Percentiles rank a stretch among this genome's conserved stretches.
phyloP scores from a whole-genome alignment of 2,113 vertebrate species.

The Leucoraja erinaceus region DNA sequence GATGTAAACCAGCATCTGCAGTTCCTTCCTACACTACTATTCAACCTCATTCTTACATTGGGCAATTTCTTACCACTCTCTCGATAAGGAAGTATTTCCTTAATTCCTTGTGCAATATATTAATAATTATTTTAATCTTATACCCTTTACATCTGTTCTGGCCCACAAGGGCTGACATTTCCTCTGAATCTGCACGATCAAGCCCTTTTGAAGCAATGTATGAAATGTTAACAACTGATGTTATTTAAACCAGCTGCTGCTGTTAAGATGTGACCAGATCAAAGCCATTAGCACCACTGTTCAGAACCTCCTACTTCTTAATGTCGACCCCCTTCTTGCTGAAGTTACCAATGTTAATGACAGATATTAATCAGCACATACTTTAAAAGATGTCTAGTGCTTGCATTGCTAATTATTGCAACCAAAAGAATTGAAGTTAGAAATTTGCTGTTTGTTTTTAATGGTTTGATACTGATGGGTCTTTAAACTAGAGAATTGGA shows the following conservation, averaged over 20 bases:
- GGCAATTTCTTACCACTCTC: neutral
- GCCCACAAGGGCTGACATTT: too few relatives aligned
- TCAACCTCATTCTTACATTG: too few relatives aligned
- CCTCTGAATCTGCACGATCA: neutral
- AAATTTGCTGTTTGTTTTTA: neutral
- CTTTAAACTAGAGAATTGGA: neutral
- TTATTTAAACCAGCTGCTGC: neutral
- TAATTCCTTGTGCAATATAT: too few relatives aligned
- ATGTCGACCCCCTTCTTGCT: neutral
- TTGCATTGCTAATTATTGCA: neutral
- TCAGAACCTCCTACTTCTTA: neutral
- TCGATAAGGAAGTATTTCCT: too few relatives aligned
- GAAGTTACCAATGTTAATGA: neutral
- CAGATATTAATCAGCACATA: neutral
- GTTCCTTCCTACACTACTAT: too few relatives aligned
- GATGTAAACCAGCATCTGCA: too few relatives aligned
- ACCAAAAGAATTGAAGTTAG: neutral
- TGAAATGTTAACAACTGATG: conserved; percentile 7
- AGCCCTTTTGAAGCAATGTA: neutral
- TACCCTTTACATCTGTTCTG: too few relatives aligned
- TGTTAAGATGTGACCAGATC: neutral
- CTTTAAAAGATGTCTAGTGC: neutral
- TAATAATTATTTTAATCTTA: too few relatives aligned
- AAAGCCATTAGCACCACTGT: neutral
- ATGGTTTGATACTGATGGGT: neutral